phyloP scores from a whole-genome alignment of 2,888 invertebrate species.

The Drosophila rellima region DNA sequence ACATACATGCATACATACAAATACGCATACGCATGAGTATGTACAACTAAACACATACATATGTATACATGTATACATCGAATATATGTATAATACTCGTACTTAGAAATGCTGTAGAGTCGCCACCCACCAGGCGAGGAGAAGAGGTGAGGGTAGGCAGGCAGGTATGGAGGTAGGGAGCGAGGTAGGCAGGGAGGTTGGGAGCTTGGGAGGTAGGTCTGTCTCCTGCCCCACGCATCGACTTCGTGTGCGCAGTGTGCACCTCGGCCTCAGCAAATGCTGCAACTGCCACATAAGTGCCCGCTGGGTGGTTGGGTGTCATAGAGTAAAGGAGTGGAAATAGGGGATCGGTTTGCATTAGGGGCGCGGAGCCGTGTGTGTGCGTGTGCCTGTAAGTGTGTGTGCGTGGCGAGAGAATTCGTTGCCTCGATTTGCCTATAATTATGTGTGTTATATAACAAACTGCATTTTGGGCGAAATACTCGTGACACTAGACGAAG shows the following conservation, averaged over 20 bases:
- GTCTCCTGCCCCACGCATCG: constrained; percentile 24
- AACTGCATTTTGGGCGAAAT: constrained; percentile 76
- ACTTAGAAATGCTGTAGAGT: constrained; percentile 59
- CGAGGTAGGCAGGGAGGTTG: not conserved
- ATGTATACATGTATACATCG: constrained; percentile 27
- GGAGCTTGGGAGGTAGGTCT: not conserved
- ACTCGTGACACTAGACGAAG: constrained; percentile 22
- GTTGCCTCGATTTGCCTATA: constrained; percentile 82
- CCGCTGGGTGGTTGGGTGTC: constrained; percentile 47
- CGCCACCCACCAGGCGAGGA: constrained; percentile 42
- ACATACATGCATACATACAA: constrained; percentile 23
- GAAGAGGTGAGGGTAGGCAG: constrained; percentile 29
- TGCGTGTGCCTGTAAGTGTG: constrained; percentile 17
- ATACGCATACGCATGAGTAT: constrained; percentile 20
- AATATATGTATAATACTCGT: constrained; percentile 55
- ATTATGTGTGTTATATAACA: constrained; percentile 83
- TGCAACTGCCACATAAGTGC: constrained; percentile 80
- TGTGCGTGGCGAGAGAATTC: constrained; percentile 79
- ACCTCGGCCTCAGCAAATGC: constrained; percentile 69
- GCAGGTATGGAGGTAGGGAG: not conserved
- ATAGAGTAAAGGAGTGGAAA: not conserved
- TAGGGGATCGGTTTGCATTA: constrained; percentile 54
- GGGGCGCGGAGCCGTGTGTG: constrained; percentile 37
- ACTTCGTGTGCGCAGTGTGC: constrained; percentile 59
- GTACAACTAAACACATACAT: constrained; percentile 21